Conservation (phyloP, 2,113 vertebrate species). For the Pelobates fuscus region DNA sequence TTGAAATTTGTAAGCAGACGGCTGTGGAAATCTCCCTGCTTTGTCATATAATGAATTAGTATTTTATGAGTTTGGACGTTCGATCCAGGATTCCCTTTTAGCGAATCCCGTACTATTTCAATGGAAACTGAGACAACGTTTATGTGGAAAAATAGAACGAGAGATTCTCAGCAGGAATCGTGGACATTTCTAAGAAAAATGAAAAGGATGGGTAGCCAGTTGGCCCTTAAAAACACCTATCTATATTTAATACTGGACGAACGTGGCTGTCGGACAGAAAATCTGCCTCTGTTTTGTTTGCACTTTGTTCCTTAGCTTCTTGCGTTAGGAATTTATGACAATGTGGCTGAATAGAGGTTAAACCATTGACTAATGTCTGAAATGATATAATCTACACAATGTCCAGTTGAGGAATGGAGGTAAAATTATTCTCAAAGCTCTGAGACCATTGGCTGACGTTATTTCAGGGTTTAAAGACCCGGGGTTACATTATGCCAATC, state of each 20-base stretch:
- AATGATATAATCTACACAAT: no score
- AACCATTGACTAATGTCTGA: no score
- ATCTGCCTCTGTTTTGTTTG: neutral
- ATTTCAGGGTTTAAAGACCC: no score
- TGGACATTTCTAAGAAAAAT: constrained; percentile 38
- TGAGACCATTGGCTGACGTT: no score
- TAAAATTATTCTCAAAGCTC: no score
- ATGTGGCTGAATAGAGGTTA: neutral
- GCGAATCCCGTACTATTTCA: neutral
- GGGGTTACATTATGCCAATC: no score
- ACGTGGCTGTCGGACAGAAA: neutral
- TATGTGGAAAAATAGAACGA: constrained; percentile 42
- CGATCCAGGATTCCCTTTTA: constrained; percentile 9
- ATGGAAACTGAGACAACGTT: constrained; percentile 35
- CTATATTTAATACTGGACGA: constrained; percentile 30
- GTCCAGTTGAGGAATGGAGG: no score
- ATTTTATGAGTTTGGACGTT: constrained; percentile 19
- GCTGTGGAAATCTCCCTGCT: constrained; percentile 34
- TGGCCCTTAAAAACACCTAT: constrained; percentile 6
- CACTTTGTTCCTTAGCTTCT: neutral
- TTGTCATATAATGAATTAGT: constrained; percentile 26
- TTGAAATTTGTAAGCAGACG: constrained; percentile 18
- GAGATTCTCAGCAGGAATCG: constrained; percentile 9
- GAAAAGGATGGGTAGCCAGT: constrained; percentile 27
- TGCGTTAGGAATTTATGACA: neutral